Evolutionary conservation across 2,113 vertebrate genomes (phyloP).

Genomic region (Pomatorhinus ruficollis): DNA sequence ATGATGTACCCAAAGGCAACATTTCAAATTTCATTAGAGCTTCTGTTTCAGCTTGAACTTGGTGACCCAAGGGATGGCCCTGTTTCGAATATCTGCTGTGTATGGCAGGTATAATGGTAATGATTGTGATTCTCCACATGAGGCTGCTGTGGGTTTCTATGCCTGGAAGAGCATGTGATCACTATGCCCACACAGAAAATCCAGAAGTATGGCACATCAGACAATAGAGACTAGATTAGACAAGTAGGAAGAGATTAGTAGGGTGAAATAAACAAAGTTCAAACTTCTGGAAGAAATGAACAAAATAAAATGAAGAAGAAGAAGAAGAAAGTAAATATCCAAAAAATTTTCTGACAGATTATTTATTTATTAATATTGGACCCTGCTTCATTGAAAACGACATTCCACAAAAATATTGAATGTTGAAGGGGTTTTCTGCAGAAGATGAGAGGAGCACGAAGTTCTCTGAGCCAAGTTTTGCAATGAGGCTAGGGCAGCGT

Average conservation of each 20-base stretch:
- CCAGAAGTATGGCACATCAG: background rate
- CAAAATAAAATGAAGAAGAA: background rate
- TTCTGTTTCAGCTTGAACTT: background rate
- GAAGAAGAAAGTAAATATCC: background rate
- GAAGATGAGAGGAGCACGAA: background rate
- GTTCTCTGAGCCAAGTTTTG: background rate
- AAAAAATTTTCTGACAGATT: background rate
- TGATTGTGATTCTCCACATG: background rate
- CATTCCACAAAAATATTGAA: background rate
- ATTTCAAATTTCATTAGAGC: background rate
- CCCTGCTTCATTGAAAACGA: background rate
- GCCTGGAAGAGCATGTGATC: background rate
- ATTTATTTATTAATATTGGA: background rate
- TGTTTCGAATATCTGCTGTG: background rate
- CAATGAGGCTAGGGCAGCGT: background rate
- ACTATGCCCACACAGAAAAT: background rate
- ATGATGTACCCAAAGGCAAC: background rate
- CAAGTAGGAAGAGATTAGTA: background rate
- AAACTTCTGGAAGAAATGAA: background rate
- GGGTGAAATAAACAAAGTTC: background rate
- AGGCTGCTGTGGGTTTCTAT: background rate
- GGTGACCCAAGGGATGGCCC: background rate
- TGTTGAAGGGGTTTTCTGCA: background rate
- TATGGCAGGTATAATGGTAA: background rate
- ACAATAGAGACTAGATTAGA: background rate